Evolutionary conservation across 2,888 invertebrate genomes (phyloP), one percentile per base, ranked within the genome.

Genomic region (Thecocarcelia acutangulata): DNA sequence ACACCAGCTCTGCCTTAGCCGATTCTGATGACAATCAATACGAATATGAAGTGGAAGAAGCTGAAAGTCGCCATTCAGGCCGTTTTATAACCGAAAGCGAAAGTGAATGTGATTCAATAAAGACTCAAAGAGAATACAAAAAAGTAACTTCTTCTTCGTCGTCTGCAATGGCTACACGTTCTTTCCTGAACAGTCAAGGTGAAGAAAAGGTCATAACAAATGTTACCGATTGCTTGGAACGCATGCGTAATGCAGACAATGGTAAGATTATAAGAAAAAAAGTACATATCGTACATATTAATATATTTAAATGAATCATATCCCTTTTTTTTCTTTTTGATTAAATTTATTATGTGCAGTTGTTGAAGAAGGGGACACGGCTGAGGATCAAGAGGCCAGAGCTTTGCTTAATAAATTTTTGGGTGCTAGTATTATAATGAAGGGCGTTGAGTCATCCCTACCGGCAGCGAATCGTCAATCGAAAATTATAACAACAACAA

Each of bases 341-440:
- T 52, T 33, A 17, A 33, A 33, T 9, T 8, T 33, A n/a, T 28
- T 28, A 8, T 8, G 9, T 70, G 37, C 52, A 94, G 94, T 94
- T 87, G 91, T 92, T 81, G 93, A 93, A 86, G 93, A 93, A 83
- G 94, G 94, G 9, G 95, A 95, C 88, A 92, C 92, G 1, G 88
- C 90, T 37, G 95, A 94, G 88, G 95, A 95, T 90, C 90, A 92
- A 46, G 94, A 95, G 90, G 95, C 95, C 46, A 93, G 95, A 73
- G 94, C 94, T 81, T 92, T 96, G 85, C 92, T 96, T 66, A 96
- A 96, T 92, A 96, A 96, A 92, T 96, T 96, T 92, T 92, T 96
- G 66, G 96, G 96, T 75, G 95, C 96, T 83, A 94, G 95, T 86
- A 95, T 96, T 86, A 93, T 96, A 79, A 94, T 96, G 92, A 93